A percentile compares a stretch with the other conserved stretches of the same genome.
Conservation (phyloP, 2,797 vertebrate genomes). For the Syncerus caffer region DNA sequence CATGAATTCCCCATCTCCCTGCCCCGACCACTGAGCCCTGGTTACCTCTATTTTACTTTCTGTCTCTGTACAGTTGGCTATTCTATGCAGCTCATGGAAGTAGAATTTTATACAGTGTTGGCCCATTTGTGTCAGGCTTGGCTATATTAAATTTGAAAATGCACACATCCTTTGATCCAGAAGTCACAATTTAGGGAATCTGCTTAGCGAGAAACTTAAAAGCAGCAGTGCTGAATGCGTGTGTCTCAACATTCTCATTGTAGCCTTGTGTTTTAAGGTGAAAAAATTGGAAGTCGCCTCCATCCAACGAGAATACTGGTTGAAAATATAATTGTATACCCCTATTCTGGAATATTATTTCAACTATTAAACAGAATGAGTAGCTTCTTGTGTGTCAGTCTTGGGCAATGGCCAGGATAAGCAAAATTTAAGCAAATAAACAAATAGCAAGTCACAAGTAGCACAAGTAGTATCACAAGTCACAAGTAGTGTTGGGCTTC, state of each 20-base stretch:
- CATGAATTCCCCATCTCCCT: rapidly evolving
- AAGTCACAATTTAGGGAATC: neutral
- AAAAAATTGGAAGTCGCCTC: neutral
- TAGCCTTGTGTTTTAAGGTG: neutral
- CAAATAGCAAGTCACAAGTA: neutral
- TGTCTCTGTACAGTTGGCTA: neutral
- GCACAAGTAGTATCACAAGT: neutral
- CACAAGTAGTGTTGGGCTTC: neutral
- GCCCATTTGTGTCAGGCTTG: neutral
- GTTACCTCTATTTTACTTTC: neutral
- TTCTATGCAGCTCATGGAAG: rapidly evolving
- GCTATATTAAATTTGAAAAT: neutral
- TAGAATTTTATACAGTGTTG: neutral
- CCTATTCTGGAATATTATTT: neutral
- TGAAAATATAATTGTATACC: neutral
- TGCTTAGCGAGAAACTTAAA: neutral
- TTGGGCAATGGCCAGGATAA: neutral
- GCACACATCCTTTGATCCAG: neutral
- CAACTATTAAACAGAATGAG: neutral
- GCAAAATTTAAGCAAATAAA: neutral
- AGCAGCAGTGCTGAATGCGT: neutral
- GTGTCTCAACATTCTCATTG: neutral
- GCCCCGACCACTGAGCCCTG: too few relatives aligned
- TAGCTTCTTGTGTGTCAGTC: neutral
- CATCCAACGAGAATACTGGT: neutral